These are phyloP conservation scores for Mythimna vitellina DNA, from an alignment of 2,888 invertebrate genomes.

Conservation along the genomic window DNA sequence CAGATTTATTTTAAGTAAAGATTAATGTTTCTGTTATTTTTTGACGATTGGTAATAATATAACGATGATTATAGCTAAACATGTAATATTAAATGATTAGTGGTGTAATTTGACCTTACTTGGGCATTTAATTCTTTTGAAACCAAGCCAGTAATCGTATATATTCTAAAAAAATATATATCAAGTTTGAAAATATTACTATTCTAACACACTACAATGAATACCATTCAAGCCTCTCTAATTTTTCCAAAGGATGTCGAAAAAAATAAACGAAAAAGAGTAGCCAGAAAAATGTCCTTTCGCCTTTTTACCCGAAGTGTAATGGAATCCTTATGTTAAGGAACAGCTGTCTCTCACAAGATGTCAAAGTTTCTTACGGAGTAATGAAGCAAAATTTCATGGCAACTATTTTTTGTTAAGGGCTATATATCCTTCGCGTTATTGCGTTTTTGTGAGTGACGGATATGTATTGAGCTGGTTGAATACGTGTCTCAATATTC, in stretches of 20 bases:
- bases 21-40: too few species aligned
- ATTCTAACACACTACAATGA: conserved; percentile 19
- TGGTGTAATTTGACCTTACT: too few species aligned
- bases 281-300: conserved; percentile 41
- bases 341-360: conserved; percentile 65
- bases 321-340: conserved; percentile 57
- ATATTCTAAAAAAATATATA: too few species aligned
- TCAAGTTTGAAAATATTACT: background rate
- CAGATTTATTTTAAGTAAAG: too few species aligned
- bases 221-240: conserved; percentile 23
- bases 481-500: conserved; percentile 19
- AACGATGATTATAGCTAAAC: background rate
- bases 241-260: conserved; percentile 25
- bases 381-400: conserved; percentile 68
- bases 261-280: conserved; percentile 17
- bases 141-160: background rate
- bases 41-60: background rate
- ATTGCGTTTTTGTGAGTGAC: conserved; percentile 51
- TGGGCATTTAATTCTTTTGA: background rate
- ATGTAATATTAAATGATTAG: too few species aligned
- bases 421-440: conserved; percentile 24
- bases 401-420: conserved; percentile 60
- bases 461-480: conserved; percentile 31
- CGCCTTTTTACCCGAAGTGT: conserved; percentile 45
- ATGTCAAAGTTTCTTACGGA: conserved; percentile 60